Evolutionary conservation across 2,797 vertebrate genomes (phyloP), one percentile per base, ranked within the genome.

Genomic region (Periophthalmus magnuspinnatus): DNA sequence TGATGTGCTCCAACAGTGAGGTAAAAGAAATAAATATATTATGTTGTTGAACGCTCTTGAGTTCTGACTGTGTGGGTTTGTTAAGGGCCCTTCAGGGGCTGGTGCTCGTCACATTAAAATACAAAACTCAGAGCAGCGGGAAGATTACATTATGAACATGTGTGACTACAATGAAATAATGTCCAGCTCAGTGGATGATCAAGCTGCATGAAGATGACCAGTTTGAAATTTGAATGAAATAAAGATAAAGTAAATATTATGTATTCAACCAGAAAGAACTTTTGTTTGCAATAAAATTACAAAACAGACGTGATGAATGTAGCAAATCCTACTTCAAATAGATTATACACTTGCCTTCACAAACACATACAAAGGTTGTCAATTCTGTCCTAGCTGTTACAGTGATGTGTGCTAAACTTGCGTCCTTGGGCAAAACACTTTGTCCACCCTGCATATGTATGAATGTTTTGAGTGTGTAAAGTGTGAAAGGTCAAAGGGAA

Each of bases 21-120:
- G 50, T 24, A 14, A 22, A 24, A 11, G 9, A 32, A 57, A 57
- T 57, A 57, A 32, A 28, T 32, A 2, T 16, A 14, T 52, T 17
- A n/a, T 57, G 3, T 55, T 10, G 21, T 38, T 48, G 67, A 73
- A 41, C 58, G 67, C 70, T 45, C 50, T 24, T 45, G 41, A 45
- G 9, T 63, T 69, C 60, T 70, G 34, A 64, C n/a, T 56, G 54
- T 67, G 21, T 67, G 66, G 28, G 22, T 55, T 22, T 52, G 17
- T 56, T 3, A 38, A 72, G 22, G 28, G 60, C 38, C 50, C 52
- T 67, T 19, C 7, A 66, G 32, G 52, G 52, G 34, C 48, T 52
- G 19, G 47, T 34, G 50, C 50, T 36, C 4, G 33, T 34, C 11
- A 47, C 28, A 59, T 36, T 4, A 72, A 66, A 6, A 19, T 52